Conservation (phyloP, 2,797 vertebrate genomes). For the Acomys russatus region DNA sequence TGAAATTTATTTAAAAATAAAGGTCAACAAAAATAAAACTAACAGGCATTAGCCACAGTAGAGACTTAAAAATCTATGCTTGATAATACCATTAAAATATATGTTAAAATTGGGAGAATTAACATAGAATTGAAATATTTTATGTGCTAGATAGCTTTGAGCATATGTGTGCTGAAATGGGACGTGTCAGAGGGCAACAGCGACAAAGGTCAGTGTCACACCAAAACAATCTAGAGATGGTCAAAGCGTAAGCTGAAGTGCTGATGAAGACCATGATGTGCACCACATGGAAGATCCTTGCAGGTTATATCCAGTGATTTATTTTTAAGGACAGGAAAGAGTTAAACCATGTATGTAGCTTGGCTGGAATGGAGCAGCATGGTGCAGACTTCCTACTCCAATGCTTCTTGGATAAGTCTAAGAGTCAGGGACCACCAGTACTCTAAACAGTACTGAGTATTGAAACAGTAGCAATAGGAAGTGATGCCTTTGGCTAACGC, state of each 20-base stretch:
- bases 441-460: not conserved
- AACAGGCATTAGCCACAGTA: too few species aligned
- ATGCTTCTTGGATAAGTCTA: not conserved
- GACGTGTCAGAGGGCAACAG: not conserved
- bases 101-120: too few species aligned
- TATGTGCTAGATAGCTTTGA: not conserved
- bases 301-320: not conserved
- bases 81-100: too few species aligned
- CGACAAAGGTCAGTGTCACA: not conserved
- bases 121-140: not conserved
- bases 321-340: not conserved
- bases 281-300: not conserved
- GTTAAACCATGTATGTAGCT: not conserved
- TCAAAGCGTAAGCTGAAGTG: not conserved
- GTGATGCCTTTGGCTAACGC: not conserved
- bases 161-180: not conserved
- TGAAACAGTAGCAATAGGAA: not conserved
- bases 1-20: too few species aligned
- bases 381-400: not conserved
- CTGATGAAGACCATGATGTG: not conserved
- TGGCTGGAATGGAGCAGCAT: not conserved
- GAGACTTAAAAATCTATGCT: too few species aligned
- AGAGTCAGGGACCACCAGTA: not conserved
- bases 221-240: not conserved
- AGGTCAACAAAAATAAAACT: too few species aligned